These are phyloP conservation scores for Metopolophium dirhodum DNA, from an alignment of 1,140 invertebrate species.

Conservation along the genomic window DNA sequence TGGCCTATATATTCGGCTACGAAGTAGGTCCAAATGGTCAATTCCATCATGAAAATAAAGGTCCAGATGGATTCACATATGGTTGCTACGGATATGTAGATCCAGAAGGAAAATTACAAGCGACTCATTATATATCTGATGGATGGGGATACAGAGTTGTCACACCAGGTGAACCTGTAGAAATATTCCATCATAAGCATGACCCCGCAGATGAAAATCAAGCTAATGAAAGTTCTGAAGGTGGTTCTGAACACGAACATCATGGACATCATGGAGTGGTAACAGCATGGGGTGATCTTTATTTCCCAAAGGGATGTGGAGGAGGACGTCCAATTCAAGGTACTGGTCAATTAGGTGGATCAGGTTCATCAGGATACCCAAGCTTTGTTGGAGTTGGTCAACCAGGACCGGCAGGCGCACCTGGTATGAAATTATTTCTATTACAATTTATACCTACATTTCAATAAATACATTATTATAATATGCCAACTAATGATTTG, in stretches of 20 bases:
- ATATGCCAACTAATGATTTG: not conserved
- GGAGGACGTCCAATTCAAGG: conserved; percentile 58
- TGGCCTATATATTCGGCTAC: conserved; percentile 75
- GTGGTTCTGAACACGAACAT: conserved; percentile 58
- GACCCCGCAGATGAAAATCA: conserved; percentile 59
- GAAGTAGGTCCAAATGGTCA: conserved; percentile 75
- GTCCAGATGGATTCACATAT: conserved; percentile 76
- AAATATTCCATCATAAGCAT: conserved; percentile 69
- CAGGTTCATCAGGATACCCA: conserved; percentile 60
- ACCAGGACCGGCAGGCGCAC: conserved; percentile 59
- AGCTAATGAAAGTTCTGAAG: conserved; percentile 53
- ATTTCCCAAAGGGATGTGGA: conserved; percentile 70
- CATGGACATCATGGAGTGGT: conserved; percentile 67
- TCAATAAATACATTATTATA: not conserved
- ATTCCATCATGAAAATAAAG: conserved; percentile 78
- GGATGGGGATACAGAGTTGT: conserved; percentile 78
- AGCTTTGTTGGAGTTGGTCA: conserved; percentile 56
- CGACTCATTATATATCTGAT: conserved; percentile 79
- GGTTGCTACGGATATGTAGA: conserved; percentile 81
- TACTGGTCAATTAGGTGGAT: conserved; percentile 61
- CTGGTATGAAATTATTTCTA: conserved; percentile 55
- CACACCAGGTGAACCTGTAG: conserved; percentile 71
- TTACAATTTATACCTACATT: no score
- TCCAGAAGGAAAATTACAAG: conserved; percentile 70
- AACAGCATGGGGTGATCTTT: conserved; percentile 69